Percentiles rank a stretch among this genome's conserved stretches.
Evolutionary conservation across 2,113 vertebrate genomes (phyloP).

Genomic region (Hydropotes inermis): DNA sequence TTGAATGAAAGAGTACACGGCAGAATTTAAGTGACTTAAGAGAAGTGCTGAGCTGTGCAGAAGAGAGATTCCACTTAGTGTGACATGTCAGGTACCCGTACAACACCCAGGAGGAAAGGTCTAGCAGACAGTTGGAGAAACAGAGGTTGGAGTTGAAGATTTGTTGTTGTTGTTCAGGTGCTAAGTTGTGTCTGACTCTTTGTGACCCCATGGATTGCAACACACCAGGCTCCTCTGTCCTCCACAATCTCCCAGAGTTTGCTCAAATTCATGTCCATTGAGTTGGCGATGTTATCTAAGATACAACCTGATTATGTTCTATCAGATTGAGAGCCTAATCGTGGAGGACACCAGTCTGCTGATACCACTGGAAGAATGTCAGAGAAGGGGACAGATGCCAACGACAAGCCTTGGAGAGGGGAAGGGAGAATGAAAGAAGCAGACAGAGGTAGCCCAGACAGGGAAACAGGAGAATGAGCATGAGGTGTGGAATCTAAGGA

Average conservation of each 20-base stretch:
- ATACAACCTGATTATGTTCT: neutral
- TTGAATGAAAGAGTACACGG: neutral
- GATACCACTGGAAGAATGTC: neutral
- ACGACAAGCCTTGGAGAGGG: neutral
- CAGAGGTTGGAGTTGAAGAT: neutral
- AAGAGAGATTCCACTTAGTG: neutral
- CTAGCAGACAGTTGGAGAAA: neutral
- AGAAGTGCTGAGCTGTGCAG: neutral
- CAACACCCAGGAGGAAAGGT: neutral
- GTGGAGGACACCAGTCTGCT: neutral
- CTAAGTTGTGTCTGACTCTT: neutral
- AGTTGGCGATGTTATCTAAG: neutral
- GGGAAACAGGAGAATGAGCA: neutral
- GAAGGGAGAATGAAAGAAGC: neutral
- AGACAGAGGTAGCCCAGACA: neutral
- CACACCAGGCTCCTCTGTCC: neutral
- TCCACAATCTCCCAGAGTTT: neutral
- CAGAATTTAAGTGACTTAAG: neutral
- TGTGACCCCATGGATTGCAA: neutral
- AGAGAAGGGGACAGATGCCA: neutral
- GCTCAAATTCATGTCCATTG: neutral
- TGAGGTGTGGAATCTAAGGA: neutral
- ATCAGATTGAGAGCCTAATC: neutral
- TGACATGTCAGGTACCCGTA: neutral
- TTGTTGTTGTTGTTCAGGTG: neutral